Evolutionary conservation across 2,113 vertebrate genomes (phyloP).

Genomic region (Pongo pygmaeus): DNA sequence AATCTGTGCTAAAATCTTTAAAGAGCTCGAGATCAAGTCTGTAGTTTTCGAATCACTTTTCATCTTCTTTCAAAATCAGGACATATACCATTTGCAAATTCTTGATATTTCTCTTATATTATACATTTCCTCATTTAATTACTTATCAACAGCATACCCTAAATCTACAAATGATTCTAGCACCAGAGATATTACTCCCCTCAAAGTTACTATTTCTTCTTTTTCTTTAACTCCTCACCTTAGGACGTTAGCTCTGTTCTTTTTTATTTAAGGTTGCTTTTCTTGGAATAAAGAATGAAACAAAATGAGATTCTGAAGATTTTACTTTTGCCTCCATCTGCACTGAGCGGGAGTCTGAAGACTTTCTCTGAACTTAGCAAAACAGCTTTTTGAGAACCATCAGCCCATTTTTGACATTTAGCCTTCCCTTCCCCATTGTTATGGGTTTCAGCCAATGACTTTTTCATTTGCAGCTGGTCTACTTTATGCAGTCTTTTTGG

Average conservation of each 20-base stretch:
- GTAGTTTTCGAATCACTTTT: not conserved
- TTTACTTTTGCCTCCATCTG: not conserved
- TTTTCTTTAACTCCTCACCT: not conserved
- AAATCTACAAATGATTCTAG: not conserved
- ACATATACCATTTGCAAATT: not conserved
- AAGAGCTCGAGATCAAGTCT: not conserved
- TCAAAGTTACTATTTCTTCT: not conserved
- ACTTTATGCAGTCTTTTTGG: not conserved
- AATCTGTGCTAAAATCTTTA: conserved; percentile 19
- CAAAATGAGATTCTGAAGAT: not conserved
- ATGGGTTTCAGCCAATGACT: not conserved
- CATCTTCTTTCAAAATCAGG: not conserved
- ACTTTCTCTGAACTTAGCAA: not conserved
- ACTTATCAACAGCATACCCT: not conserved
- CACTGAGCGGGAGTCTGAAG: not conserved
- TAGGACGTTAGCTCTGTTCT: not conserved
- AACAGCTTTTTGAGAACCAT: not conserved
- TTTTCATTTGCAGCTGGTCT: not conserved
- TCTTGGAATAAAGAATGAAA: not conserved
- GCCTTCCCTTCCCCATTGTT: not conserved
- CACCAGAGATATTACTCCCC: not conserved
- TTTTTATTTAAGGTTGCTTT: not conserved
- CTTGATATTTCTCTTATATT: conserved; percentile 19
- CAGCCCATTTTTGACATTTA: not conserved
- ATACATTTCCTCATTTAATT: not conserved